These are phyloP conservation scores for Ellobius talpinus DNA, from an alignment of 2,113 vertebrate genomes.

Conservation along the genomic window DNA sequence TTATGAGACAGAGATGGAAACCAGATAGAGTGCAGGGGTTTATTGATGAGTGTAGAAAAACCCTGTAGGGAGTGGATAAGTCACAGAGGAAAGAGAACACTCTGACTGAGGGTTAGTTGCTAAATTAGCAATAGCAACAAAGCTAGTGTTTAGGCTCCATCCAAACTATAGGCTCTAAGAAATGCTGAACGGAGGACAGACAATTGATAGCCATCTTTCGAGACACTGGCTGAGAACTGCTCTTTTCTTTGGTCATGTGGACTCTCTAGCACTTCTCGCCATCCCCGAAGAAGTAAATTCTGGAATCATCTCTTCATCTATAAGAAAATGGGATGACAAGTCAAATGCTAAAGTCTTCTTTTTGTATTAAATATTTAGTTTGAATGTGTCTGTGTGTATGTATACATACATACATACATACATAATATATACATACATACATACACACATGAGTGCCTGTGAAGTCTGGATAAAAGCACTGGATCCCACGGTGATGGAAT, in stretches of 20 bases:
- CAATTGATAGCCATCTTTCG: not conserved
- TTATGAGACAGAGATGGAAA: not conserved
- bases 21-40: not conserved
- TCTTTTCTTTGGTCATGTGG: not conserved
- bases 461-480: not conserved
- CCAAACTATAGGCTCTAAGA: not conserved
- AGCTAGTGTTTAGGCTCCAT: not conserved
- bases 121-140: not conserved
- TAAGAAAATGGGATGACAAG: not conserved
- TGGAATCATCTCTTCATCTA: not conserved
- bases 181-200: not conserved
- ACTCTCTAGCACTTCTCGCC: not conserved
- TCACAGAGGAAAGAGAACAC: not conserved
- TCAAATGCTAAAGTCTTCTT: conserved; percentile 7
- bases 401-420: no score
- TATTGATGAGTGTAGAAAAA: not conserved
- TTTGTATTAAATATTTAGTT: not conserved
- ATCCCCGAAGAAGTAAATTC: not conserved
- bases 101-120: not conserved
- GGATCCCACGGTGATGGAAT: not conserved
- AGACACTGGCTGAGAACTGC: not conserved
- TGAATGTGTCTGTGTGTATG: not conserved
- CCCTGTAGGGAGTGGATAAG: not conserved
- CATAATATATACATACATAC: no score
- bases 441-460: no score